Conservation (phyloP, 2,797 vertebrate species). For the Glyptemys insculpta region DNA sequence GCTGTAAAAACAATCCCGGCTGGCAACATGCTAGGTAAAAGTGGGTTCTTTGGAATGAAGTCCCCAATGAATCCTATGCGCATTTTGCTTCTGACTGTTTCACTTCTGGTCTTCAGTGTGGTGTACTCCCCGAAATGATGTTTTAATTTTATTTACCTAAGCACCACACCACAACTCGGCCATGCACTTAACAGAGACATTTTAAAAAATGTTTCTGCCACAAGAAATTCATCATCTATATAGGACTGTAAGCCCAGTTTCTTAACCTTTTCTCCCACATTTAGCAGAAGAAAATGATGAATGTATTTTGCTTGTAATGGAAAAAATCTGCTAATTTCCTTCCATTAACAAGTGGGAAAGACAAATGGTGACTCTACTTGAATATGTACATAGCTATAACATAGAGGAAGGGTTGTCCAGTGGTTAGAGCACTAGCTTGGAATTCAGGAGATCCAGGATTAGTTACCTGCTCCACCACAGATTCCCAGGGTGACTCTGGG, state of each 20-base stretch:
- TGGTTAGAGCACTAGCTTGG: not conserved
- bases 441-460: not conserved
- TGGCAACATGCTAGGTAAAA: not conserved
- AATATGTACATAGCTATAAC: not conserved
- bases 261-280: not conserved
- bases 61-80: not conserved
- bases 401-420: not conserved
- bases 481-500: too few species aligned
- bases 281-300: not conserved
- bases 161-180: not conserved
- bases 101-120: not conserved
- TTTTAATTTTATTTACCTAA: not conserved
- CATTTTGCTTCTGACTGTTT: not conserved
- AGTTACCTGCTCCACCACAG: not conserved
- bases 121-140: not conserved
- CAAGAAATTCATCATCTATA: not conserved
- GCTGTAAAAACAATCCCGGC: not conserved
- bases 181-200: not conserved
- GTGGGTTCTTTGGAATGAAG: not conserved
- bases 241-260: not conserved
- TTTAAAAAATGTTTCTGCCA: not conserved
- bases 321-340: not conserved
- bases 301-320: not conserved
- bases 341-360: not conserved
- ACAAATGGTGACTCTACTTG: not conserved